A percentile compares a stretch with the other conserved stretches of the same genome.
Evolutionary conservation across 2,797 vertebrate species (phyloP).

Genomic region (Mormyrus proboscirostris): DNA sequence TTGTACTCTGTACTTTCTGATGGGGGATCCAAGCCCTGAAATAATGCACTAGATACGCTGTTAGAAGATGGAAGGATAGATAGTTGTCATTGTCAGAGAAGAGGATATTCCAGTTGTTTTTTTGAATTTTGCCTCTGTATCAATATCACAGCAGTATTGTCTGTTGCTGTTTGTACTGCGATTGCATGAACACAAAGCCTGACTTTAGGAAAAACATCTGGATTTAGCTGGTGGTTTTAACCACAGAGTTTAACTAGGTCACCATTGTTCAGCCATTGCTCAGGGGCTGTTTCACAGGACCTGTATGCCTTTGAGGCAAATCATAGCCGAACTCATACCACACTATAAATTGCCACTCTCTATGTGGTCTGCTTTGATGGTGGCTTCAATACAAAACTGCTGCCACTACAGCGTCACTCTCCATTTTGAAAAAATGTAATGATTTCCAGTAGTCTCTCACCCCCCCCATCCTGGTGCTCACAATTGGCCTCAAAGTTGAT

Average conservation of each 20-base stretch:
- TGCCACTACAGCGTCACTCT: background rate
- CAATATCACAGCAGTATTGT: background rate
- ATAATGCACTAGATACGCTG: background rate
- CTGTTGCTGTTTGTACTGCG: background rate
- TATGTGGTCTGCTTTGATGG: background rate
- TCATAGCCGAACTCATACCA: background rate
- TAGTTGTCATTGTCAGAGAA: background rate
- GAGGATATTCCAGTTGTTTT: background rate
- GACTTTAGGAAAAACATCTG: background rate
- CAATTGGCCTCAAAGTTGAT: background rate
- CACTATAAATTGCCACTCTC: background rate
- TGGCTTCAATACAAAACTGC: background rate
- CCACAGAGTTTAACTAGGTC: background rate
- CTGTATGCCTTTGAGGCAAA: background rate
- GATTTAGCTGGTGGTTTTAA: background rate
- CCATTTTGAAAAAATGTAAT: slow-evolving; percentile 6
- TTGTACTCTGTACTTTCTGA: background rate
- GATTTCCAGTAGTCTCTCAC: background rate
- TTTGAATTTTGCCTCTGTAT: background rate
- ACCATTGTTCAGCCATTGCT: background rate
- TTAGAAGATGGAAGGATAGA: background rate
- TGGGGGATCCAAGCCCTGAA: background rate
- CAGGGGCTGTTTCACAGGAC: background rate
- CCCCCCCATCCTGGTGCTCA: background rate
- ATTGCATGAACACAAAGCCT: background rate